A percentile compares a stretch with the other conserved stretches of the same genome.
These are phyloP conservation scores for Desmophyllum pertusum DNA, from an alignment of 92 coral and sea anemone species.

Conservation along the genomic window DNA sequence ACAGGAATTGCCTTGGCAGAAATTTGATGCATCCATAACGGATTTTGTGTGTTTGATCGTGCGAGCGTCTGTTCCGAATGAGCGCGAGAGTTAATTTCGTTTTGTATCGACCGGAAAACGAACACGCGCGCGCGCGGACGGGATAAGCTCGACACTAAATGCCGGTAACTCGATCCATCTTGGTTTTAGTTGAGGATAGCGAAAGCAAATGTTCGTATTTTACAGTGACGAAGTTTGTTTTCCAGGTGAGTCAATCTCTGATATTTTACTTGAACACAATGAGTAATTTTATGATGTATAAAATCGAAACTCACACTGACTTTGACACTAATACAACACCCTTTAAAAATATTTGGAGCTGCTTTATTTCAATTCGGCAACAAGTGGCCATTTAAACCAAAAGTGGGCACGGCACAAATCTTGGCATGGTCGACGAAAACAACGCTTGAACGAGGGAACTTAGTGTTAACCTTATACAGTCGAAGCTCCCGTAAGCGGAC, in stretches of 20 bases:
- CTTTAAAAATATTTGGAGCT: neutral
- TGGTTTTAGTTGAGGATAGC: neutral
- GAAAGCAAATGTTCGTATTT: constrained; percentile 1
- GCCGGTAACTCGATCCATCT: constrained; percentile 17
- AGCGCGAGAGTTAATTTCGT: neutral
- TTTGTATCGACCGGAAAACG: constrained; percentile 1
- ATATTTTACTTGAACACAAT: neutral
- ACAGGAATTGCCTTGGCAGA: constrained; percentile 5
- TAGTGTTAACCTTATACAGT: neutral
- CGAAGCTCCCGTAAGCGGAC: no score
- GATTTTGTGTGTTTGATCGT: neutral
- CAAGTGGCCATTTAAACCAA: neutral
- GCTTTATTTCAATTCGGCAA: neutral
- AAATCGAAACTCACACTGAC: neutral
- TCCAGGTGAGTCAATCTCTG: neutral
- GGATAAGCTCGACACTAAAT: neutral
- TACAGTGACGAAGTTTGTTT: neutral
- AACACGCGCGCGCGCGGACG: neutral
- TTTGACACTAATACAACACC: neutral
- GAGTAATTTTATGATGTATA: neutral
- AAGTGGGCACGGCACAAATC: neutral
- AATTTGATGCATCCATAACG: neutral
- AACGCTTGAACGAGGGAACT: neutral
- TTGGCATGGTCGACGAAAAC: neutral
- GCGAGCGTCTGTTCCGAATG: neutral